These are phyloP conservation scores for Drosophila punjabiensis DNA, from an alignment of 1,140 invertebrate genomes.

Conservation along the genomic window DNA sequence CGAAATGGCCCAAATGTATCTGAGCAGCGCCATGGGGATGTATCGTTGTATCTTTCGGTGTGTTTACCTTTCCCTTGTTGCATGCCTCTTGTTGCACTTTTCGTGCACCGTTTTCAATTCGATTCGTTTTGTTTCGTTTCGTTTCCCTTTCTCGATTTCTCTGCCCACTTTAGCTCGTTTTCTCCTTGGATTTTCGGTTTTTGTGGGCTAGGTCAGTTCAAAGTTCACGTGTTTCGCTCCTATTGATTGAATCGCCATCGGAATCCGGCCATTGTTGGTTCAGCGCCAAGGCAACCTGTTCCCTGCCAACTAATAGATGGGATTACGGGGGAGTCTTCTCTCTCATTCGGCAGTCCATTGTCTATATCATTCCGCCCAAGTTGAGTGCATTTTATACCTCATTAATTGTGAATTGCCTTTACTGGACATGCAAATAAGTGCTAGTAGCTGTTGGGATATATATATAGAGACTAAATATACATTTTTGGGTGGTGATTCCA, in stretches of 20 bases:
- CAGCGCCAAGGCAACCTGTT: conserved; percentile 62
- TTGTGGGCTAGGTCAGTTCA: conserved; percentile 67
- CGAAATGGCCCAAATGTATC: conserved; percentile 37
- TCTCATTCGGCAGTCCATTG: background rate
- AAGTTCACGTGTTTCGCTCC: conserved; percentile 60
- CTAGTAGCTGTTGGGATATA: background rate
- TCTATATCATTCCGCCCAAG: conserved; percentile 21
- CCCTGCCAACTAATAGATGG: conserved; percentile 19
- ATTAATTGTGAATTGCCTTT: conserved; percentile 41
- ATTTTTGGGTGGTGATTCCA: background rate
- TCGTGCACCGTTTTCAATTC: conserved; percentile 47
- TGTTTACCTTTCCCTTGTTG: conserved; percentile 71
- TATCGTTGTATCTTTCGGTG: conserved; percentile 34
- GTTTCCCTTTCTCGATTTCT: conserved; percentile 27
- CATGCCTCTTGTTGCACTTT: conserved; percentile 66
- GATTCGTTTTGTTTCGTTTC: conserved; percentile 34
- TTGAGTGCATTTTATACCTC: conserved; percentile 26
- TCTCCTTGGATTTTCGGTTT: conserved; percentile 22
- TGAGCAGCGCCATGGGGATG: conserved; percentile 38
- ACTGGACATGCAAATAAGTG: conserved; percentile 11
- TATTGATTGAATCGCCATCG: conserved; percentile 56
- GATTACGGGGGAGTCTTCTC: conserved; percentile 1
- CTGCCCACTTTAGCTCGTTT: conserved; percentile 16
- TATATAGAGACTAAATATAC: background rate
- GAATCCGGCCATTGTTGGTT: conserved; percentile 48